Evolutionary conservation across 2,888 invertebrate genomes (phyloP).

Genomic region (Tetragonula carbonaria): DNA sequence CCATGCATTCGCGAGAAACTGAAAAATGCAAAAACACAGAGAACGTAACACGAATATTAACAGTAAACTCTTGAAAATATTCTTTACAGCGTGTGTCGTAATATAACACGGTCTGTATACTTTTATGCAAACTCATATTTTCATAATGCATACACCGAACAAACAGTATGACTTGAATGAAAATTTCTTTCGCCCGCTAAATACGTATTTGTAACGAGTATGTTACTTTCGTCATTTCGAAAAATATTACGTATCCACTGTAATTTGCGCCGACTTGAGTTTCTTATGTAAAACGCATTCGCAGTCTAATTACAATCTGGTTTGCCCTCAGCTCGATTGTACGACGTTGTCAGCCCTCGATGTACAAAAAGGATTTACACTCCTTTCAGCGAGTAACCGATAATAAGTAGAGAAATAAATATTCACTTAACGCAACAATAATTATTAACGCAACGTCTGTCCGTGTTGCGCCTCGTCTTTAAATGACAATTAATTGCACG

Average conservation of each 20-base stretch:
- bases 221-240: neutral
- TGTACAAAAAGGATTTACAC: too few relatives aligned
- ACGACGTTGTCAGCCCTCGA: too few relatives aligned
- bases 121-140: neutral
- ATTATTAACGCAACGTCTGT: neutral
- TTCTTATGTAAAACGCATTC: neutral
- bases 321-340: neutral
- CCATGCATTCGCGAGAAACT: too few relatives aligned
- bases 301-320: neutral
- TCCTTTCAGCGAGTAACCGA: too few relatives aligned
- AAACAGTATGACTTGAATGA: neutral
- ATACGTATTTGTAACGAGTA: neutral
- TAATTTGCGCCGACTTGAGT: neutral
- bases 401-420: neutral
- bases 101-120: neutral
- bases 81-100: neutral
- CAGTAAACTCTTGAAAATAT: neutral
- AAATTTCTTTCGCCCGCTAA: neutral
- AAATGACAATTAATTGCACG: neutral
- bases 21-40: too few relatives aligned
- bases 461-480: neutral
- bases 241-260: neutral
- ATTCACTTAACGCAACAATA: neutral
- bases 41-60: too few relatives aligned
- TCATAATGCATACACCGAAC: neutral